Percentiles rank a stretch among this genome's conserved stretches.
Conservation (phyloP, 37 sponge, comb jelly and placozoan genomes). For the Oscarella lobularis region DNA sequence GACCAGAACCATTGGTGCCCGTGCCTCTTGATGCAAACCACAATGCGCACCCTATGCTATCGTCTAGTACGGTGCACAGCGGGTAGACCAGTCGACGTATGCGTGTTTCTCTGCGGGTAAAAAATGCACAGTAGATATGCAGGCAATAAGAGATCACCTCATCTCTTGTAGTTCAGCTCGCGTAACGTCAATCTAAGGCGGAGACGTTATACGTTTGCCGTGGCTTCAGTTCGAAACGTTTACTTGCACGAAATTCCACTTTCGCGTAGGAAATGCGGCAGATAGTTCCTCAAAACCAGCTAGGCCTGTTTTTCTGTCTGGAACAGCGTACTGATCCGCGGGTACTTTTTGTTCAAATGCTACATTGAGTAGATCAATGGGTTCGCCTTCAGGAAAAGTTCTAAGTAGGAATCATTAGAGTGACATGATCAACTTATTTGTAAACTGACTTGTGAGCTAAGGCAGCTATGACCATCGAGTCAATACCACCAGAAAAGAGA, state of each 20-base stretch:
- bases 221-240: too few species aligned
- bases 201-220: too few species aligned
- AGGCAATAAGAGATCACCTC: too few species aligned
- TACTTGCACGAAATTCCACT: too few species aligned
- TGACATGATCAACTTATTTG: neutral
- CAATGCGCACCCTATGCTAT: constrained; percentile 96
- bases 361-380: constrained; percentile 92
- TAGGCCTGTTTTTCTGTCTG: constrained; percentile 65
- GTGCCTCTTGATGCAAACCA: constrained; percentile 92
- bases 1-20: too few species aligned
- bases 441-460: constrained; percentile 63
- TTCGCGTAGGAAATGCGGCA: too few species aligned
- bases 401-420: neutral
- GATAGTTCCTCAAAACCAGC: constrained; percentile 50
- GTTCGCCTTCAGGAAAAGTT: constrained; percentile 15
- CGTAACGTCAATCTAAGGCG: too few species aligned
- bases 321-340: constrained; percentile 78
- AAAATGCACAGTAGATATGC: too few species aligned
- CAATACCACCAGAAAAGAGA: constrained; percentile 90
- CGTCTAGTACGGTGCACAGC: constrained; percentile 82
- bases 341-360: constrained; percentile 74
- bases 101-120: constrained; percentile 25
- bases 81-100: constrained; percentile 77
- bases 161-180: too few species aligned
- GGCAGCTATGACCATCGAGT: constrained; percentile 86